Conservation (phyloP, 2,888 invertebrate species). For the Drosophila robusta region DNA sequence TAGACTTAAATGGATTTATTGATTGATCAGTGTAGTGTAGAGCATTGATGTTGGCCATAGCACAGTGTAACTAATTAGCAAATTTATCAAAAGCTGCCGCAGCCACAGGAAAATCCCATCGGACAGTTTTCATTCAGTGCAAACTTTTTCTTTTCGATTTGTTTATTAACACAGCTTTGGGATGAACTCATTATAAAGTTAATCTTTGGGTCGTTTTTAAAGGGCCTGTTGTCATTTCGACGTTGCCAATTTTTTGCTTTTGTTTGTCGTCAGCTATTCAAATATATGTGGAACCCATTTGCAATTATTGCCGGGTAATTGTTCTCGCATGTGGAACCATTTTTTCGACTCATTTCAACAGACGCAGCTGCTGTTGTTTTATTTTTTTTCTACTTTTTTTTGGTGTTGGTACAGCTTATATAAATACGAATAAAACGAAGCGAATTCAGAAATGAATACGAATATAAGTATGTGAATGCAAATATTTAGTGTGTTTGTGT, state of each 20-base stretch:
- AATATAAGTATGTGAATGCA: conserved; percentile 40
- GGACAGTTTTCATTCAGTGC: neutral
- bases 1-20: neutral
- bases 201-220: conserved; percentile 1
- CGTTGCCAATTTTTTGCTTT: neutral
- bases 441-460: conserved; percentile 24
- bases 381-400: neutral
- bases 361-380: conserved; percentile 18
- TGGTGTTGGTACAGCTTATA: conserved; percentile 60
- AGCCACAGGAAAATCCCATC: conserved; percentile 1
- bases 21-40: neutral
- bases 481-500: conserved; percentile 71
- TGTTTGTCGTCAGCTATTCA: neutral
- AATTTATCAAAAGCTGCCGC: neutral
- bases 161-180: neutral
- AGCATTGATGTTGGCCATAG: neutral
- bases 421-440: conserved; percentile 39
- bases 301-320: conserved; percentile 36
- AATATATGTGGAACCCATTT: conserved; percentile 18
- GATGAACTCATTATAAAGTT: neutral
- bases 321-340: conserved; percentile 31
- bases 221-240: neutral
- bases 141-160: neutral
- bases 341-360: conserved; percentile 35
- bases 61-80: neutral